A percentile compares a stretch with the other conserved stretches of the same genome.
phyloP scores from a whole-genome alignment of 2,113 vertebrate genomes.

The Trinectes maculatus region DNA sequence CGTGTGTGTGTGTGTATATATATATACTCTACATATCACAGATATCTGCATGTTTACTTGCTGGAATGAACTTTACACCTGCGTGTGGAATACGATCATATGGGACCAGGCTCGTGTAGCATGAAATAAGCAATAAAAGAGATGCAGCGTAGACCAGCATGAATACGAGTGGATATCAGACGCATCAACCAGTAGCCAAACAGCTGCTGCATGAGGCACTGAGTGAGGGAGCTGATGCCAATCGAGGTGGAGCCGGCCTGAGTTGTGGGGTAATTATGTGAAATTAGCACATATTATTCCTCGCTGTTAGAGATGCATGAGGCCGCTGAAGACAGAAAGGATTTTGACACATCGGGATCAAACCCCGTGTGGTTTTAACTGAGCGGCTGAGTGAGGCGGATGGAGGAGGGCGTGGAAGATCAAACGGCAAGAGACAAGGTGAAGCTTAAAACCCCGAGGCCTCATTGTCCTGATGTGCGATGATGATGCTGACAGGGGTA shows the following conservation, averaged over 20 bases:
- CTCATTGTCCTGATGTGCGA: conserved; percentile 30
- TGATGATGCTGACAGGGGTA: conserved; percentile 66
- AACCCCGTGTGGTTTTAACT: conserved; percentile 19
- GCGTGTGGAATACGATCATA: conserved; percentile 13
- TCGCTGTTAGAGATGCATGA: conserved; percentile 10
- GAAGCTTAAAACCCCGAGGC: conserved; percentile 58
- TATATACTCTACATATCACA: background rate
- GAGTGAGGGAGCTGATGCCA: background rate
- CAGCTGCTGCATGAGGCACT: background rate
- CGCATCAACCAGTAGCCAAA: background rate
- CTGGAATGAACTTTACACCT: conserved; percentile 37
- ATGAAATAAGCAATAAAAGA: conserved; percentile 11
- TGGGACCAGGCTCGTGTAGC: conserved; percentile 3
- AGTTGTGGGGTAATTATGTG: conserved; percentile 44
- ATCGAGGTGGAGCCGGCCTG: background rate
- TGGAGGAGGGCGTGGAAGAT: too few relatives aligned
- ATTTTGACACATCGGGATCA: conserved; percentile 37
- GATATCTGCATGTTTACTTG: conserved; percentile 23
- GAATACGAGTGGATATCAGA: background rate
- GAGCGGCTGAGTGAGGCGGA: too few relatives aligned
- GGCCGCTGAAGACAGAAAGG: conserved; percentile 6
- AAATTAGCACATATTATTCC: conserved; percentile 58
- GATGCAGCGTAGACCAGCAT: background rate
- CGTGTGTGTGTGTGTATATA: background rate
- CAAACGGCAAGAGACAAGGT: conserved; percentile 55